phyloP scores from a whole-genome alignment of 2,797 vertebrate genomes.

The Amphiprion clarkii region DNA sequence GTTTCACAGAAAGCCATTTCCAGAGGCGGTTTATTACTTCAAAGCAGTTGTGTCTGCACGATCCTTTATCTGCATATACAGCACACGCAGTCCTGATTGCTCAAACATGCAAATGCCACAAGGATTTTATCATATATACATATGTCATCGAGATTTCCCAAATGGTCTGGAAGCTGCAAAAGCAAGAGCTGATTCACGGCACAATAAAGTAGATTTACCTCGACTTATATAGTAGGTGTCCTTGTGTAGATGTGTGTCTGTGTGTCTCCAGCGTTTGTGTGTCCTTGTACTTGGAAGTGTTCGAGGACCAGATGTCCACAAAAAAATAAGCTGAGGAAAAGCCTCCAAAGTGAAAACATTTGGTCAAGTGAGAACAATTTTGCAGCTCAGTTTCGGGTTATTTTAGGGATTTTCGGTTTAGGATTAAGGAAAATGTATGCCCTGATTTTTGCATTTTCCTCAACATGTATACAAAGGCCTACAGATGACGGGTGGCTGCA shows the following conservation, averaged over 20 bases:
- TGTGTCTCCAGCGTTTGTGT: background rate
- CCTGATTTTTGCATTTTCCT: too few relatives aligned
- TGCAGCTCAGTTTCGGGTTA: background rate
- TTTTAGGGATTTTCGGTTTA: background rate
- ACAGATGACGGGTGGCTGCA: background rate
- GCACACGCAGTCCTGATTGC: background rate
- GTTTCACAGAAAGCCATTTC: conserved; percentile 29
- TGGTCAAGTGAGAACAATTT: background rate
- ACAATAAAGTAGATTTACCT: conserved; percentile 54
- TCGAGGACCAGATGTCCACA: background rate
- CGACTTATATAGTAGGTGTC: conserved; percentile 19
- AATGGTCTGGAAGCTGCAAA: conserved; percentile 28
- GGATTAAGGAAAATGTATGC: background rate
- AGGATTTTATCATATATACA: conserved; percentile 41
- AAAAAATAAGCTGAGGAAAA: background rate
- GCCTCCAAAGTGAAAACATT: background rate
- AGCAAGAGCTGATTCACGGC: conserved; percentile 41
- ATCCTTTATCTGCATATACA: conserved; percentile 20
- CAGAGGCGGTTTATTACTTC: conserved; percentile 11
- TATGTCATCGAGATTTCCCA: conserved; percentile 55
- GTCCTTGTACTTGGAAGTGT: background rate
- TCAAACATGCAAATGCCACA: conserved; percentile 15
- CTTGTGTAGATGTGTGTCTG: conserved; percentile 4
- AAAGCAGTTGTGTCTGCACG: conserved; percentile 19
- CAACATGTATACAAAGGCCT: background rate